These are phyloP conservation scores for Glaucomys volans DNA, from an alignment of 2,113 vertebrate genomes.

Conservation along the genomic window DNA sequence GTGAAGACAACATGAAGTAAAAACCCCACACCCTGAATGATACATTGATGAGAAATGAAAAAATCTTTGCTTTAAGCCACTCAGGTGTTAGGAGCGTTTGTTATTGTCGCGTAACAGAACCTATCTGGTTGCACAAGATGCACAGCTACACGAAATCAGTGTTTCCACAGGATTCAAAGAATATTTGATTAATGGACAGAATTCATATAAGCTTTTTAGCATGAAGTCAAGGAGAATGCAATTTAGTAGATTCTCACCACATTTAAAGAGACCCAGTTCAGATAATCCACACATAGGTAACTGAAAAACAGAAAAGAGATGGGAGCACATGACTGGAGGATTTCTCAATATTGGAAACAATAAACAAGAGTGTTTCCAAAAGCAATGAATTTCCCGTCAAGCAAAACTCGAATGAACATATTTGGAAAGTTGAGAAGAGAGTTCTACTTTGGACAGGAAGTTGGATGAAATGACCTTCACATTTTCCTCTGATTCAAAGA, in stretches of 20 bases:
- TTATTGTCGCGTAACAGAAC: neutral
- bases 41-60: neutral
- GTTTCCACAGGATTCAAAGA: neutral
- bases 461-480: conserved; percentile 57
- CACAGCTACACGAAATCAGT: neutral
- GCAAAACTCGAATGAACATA: neutral
- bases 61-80: neutral
- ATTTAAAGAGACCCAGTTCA: neutral
- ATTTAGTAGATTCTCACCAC: neutral
- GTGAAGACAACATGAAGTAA: neutral
- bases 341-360: conserved; percentile 44
- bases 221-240: neutral
- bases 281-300: neutral
- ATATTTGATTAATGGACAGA: neutral
- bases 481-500: conserved; percentile 49
- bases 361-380: neutral
- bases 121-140: neutral
- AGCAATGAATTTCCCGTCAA: conserved; percentile 10
- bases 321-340: neutral
- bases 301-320: neutral
- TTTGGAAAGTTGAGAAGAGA: neutral
- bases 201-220: conserved; percentile 4
- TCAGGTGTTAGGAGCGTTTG: neutral
- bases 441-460: conserved; percentile 2
- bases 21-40: neutral